A percentile compares a stretch with the other conserved stretches of the same genome.
These are phyloP conservation scores for Rhabdomys dilectus DNA, from an alignment of 2,113 vertebrate species.

Conservation along the genomic window DNA sequence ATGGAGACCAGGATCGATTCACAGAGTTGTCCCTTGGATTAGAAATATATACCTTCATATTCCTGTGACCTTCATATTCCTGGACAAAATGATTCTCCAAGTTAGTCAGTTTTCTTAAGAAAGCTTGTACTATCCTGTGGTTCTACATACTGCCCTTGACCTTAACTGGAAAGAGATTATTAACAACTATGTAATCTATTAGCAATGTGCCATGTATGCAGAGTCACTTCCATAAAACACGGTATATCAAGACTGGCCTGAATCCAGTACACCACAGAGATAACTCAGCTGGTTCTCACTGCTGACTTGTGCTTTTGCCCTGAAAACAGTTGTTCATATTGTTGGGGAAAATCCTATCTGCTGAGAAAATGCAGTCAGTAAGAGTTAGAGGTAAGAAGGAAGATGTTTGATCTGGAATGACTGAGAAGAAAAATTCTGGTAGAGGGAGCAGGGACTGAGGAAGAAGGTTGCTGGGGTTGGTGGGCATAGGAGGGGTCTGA, in stretches of 20 bases:
- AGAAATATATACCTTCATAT: neutral
- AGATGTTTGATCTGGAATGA: neutral
- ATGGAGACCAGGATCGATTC: neutral
- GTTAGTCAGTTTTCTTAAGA: neutral
- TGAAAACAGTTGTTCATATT: neutral
- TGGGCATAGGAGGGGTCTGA: accelerated
- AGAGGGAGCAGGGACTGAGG: neutral
- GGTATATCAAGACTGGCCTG: neutral
- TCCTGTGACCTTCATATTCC: neutral
- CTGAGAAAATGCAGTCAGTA: neutral
- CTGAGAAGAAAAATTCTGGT: neutral
- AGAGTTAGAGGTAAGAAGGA: neutral
- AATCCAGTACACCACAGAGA: neutral
- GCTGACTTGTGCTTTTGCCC: neutral
- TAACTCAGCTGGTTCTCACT: neutral
- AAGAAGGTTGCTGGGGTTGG: neutral
- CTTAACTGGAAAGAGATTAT: neutral
- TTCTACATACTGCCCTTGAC: accelerated
- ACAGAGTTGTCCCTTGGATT: neutral
- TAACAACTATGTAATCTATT: neutral
- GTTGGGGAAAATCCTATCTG: neutral
- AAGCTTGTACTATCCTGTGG: too few relatives aligned
- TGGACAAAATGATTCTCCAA: neutral
- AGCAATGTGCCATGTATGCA: neutral
- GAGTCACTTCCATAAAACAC: neutral